A percentile compares a stretch with the other conserved stretches of the same genome.
These are phyloP conservation scores for Augochlora pura DNA, from an alignment of 1,140 invertebrate species.

Conservation along the genomic window DNA sequence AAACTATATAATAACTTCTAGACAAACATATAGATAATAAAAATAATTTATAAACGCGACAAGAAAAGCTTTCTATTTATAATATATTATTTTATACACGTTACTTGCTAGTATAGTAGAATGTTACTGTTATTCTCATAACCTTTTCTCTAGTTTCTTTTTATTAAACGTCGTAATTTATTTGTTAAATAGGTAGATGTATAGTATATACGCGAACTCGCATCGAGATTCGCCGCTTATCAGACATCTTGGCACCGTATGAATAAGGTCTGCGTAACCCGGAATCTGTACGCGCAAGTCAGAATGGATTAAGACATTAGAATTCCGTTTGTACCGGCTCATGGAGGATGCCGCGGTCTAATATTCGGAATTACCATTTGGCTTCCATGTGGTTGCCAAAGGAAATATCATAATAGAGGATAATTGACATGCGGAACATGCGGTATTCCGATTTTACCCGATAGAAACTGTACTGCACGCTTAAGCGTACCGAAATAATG, in stretches of 20 bases:
- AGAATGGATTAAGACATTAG: conserved; percentile 46
- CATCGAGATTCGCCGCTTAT: neutral
- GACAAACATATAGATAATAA: too few species aligned
- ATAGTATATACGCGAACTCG: neutral
- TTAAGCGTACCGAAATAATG: neutral
- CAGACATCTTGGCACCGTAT: neutral
- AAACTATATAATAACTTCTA: too few species aligned
- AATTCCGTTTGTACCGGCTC: conserved; percentile 38
- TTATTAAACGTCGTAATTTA: too few species aligned
- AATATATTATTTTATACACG: too few species aligned
- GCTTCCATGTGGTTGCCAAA: conserved; percentile 23
- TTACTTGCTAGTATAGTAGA: too few species aligned
- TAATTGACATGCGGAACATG: conserved; percentile 32
- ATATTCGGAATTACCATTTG: conserved; percentile 29
- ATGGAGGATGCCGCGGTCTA: neutral
- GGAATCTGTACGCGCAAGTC: conserved; percentile 11
- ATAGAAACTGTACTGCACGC: neutral
- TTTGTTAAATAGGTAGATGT: too few species aligned
- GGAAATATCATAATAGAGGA: conserved; percentile 18
- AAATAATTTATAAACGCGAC: too few species aligned
- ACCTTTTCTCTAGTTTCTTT: too few species aligned
- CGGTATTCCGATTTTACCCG: neutral
- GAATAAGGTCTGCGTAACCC: conserved; percentile 26
- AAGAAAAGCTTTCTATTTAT: too few species aligned
- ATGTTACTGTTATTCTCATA: too few species aligned